phyloP scores from a whole-genome alignment of 2,797 vertebrate genomes.

The Luscinia luscinia region DNA sequence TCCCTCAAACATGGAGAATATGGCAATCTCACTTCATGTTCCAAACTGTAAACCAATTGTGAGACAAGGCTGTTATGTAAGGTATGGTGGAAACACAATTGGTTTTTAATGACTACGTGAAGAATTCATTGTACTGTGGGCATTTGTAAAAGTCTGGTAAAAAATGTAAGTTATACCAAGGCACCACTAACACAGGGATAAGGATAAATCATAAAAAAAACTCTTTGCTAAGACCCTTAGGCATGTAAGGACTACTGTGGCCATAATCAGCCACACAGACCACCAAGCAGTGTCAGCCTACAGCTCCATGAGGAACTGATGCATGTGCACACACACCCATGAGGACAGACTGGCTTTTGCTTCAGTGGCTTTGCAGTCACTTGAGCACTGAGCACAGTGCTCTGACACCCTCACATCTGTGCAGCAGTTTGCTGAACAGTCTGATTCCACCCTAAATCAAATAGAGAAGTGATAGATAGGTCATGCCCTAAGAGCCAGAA shows the following conservation, averaged over 20 bases:
- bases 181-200: background rate
- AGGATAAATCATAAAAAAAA: background rate
- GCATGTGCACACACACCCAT: rapidly evolving
- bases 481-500: background rate
- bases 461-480: background rate
- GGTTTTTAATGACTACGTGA: background rate
- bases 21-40: rapidly evolving
- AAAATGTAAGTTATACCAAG: background rate
- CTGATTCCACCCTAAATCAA: background rate
- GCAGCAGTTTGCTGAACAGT: background rate
- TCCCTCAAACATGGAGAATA: background rate
- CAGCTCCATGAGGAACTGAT: background rate
- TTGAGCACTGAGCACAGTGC: background rate
- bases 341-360: background rate
- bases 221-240: background rate
- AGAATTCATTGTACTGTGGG: background rate
- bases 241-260: background rate
- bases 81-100: background rate
- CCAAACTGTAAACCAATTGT: background rate
- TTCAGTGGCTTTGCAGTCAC: background rate
- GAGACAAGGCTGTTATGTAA: background rate
- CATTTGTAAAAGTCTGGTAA: background rate
- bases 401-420: background rate
- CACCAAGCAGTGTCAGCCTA: background rate
- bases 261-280: background rate